Evolutionary conservation across 2,888 invertebrate genomes (phyloP).

Genomic region (Craniophora ligustri): DNA sequence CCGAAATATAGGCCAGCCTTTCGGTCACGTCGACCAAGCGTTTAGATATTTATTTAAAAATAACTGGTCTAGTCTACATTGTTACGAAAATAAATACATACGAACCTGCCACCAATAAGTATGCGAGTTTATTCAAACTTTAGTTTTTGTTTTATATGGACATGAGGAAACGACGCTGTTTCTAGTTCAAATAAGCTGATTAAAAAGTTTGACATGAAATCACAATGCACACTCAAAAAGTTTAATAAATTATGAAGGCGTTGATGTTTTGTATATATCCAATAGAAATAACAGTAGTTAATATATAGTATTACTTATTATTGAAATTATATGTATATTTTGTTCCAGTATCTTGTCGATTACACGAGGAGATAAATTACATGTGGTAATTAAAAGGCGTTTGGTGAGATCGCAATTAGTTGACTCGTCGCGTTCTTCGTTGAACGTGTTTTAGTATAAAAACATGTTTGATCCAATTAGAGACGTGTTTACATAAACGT

Average conservation of each 20-base stretch:
- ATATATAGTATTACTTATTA: neutral
- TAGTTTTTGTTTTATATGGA: conserved; percentile 32
- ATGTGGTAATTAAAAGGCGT: conserved; percentile 41
- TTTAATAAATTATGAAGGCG: conserved; percentile 30
- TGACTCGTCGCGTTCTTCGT: conserved; percentile 23
- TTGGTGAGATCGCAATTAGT: conserved; percentile 49
- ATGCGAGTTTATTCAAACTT: conserved; percentile 22
- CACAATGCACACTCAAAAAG: conserved; percentile 51
- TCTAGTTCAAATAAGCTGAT: conserved; percentile 61
- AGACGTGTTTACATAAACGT: conserved; percentile 64
- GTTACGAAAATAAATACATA: neutral
- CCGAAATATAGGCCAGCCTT: no score
- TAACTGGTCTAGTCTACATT: neutral
- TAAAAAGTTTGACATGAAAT: conserved; percentile 63
- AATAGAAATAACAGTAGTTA: conserved; percentile 11
- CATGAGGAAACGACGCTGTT: conserved; percentile 52
- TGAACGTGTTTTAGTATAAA: conserved; percentile 40
- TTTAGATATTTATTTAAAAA: no score
- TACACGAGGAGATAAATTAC: conserved; percentile 34
- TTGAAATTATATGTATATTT: conserved; percentile 10
- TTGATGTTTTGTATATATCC: conserved; percentile 3
- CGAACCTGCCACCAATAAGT: neutral
- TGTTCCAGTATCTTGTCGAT: conserved; percentile 6
- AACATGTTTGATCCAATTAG: conserved; percentile 65
- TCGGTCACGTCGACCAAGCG: no score